These are phyloP conservation scores for Adoxophyes honmai DNA, from an alignment of 1,140 invertebrate genomes.

Conservation along the genomic window DNA sequence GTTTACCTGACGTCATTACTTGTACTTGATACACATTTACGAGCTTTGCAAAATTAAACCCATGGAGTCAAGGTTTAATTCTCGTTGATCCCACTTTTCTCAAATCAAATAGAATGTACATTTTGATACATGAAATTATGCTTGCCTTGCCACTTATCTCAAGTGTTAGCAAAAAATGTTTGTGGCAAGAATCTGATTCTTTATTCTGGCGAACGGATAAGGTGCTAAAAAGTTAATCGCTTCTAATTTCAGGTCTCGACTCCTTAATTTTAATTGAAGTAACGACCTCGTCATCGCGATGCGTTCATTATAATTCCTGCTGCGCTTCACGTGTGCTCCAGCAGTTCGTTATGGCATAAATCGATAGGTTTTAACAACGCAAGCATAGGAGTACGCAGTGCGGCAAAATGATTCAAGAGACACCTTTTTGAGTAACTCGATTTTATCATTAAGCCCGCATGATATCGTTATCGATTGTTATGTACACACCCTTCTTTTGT, in stretches of 20 bases:
- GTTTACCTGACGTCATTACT: slow-evolving; percentile 49
- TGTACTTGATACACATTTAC: slow-evolving; percentile 29
- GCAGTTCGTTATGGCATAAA: slow-evolving; percentile 40
- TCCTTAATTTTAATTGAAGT: slow-evolving; percentile 40
- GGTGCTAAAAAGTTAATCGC: too few relatives aligned
- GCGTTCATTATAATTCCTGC: slow-evolving; percentile 42
- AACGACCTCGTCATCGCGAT: slow-evolving; percentile 39
- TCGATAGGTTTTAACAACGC: slow-evolving; percentile 42
- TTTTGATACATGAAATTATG: too few relatives aligned
- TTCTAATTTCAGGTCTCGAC: background rate
- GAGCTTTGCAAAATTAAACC: background rate
- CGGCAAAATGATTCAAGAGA: slow-evolving; percentile 27
- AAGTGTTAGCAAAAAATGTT: too few relatives aligned
- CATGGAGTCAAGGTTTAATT: too few relatives aligned
- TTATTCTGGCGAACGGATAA: too few relatives aligned
- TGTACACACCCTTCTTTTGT: too few relatives aligned
- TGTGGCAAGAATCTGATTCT: too few relatives aligned
- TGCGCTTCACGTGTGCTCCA: slow-evolving; percentile 32
- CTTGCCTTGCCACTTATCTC: too few relatives aligned
- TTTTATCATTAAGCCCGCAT: too few relatives aligned
- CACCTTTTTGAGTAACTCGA: slow-evolving; percentile 10
- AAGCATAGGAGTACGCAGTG: slow-evolving; percentile 16
- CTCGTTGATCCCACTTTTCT: too few relatives aligned
- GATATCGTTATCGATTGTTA: too few relatives aligned
- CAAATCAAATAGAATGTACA: too few relatives aligned